Conservation (phyloP, 2,797 vertebrate genomes). For the Pipistrellus nathusii region DNA sequence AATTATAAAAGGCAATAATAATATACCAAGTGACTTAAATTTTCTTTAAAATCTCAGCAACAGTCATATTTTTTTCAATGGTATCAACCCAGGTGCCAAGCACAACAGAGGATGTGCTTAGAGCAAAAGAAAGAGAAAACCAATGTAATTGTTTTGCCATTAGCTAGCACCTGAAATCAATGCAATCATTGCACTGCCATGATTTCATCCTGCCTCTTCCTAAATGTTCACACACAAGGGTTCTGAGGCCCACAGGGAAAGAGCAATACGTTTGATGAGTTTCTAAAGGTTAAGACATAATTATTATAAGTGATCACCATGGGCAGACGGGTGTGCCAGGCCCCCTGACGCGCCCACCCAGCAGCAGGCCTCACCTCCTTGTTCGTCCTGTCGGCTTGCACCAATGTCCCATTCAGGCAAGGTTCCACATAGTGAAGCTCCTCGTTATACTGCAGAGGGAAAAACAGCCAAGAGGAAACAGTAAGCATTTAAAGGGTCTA, state of each 20-base stretch:
- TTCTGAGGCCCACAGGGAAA: not conserved
- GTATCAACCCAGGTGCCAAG: not conserved
- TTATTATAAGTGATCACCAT: no score
- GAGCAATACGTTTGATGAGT: not conserved
- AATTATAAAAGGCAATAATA: not conserved
- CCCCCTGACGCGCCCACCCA: not conserved
- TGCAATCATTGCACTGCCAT: not conserved
- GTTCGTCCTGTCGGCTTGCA: slow-evolving; percentile 97
- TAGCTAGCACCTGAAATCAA: not conserved
- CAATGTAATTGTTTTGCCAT: not conserved
- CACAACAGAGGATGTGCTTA: not conserved
- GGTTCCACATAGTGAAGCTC: slow-evolving; percentile 97
- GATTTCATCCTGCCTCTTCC: not conserved
- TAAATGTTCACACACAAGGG: not conserved
- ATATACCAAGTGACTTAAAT: not conserved
- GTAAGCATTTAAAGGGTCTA: slow-evolving; percentile 73
- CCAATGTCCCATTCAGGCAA: slow-evolving; percentile 96
- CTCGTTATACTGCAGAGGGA: slow-evolving; percentile 94
- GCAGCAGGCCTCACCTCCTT: slow-evolving; percentile 93
- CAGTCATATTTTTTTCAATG: not conserved
- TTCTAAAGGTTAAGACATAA: not conserved
- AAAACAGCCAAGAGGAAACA: slow-evolving; percentile 71
- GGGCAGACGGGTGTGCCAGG: not conserved
- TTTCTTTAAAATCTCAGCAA: slow-evolving; percentile 17
- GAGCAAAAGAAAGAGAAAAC: not conserved